Conservation (phyloP, 2,113 vertebrate species). For the Sinocyclocheilus maitianheensis region DNA sequence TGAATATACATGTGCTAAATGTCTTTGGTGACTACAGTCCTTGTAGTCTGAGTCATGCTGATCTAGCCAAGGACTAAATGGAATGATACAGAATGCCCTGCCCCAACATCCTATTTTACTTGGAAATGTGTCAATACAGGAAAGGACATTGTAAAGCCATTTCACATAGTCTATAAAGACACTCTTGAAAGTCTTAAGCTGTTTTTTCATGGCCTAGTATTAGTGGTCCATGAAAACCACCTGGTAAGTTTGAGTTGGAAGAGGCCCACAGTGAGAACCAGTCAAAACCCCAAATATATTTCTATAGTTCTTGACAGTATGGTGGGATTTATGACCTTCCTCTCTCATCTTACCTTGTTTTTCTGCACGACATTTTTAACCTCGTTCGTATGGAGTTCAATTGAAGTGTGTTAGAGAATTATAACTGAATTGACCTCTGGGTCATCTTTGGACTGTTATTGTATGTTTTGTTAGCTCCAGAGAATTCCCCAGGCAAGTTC, state of each 20-base stretch:
- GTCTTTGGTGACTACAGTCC: neutral
- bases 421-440: neutral
- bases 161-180: neutral
- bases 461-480: slow-evolving; percentile 6
- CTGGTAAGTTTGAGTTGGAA: neutral
- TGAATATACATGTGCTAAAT: neutral
- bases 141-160: neutral
- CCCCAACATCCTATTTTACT: neutral
- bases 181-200: neutral
- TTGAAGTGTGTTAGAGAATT: neutral
- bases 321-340: neutral
- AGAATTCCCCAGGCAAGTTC: neutral
- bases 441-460: slow-evolving; percentile 7
- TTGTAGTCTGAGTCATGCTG: neutral
- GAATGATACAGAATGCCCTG: neutral
- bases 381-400: neutral
- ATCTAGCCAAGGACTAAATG: neutral
- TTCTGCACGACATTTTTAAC: slow-evolving; percentile 7
- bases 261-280: slow-evolving; percentile 20
- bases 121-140: neutral
- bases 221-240: slow-evolving; percentile 16
- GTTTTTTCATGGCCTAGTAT: neutral
- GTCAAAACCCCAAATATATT: neutral
- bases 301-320: neutral
- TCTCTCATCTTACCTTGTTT: slow-evolving; percentile 10